Conservation (phyloP, 2,113 vertebrate genomes). For the Cricetomys ansorgei region DNA sequence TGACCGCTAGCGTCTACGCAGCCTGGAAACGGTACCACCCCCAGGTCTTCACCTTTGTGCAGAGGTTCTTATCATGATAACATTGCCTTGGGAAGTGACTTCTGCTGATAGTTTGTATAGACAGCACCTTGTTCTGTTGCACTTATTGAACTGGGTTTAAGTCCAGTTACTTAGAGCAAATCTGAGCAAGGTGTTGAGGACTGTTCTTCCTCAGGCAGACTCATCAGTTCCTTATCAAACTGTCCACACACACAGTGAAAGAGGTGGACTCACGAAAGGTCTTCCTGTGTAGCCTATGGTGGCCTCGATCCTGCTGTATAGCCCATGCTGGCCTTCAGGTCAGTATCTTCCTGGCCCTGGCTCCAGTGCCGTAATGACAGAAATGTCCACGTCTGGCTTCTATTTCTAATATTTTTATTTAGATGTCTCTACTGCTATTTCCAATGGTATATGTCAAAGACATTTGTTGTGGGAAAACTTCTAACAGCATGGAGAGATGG, state of each 20-base stretch:
- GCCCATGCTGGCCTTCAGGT: neutral
- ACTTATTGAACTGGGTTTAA: neutral
- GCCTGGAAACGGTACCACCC: neutral
- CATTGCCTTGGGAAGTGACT: neutral
- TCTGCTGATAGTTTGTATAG: too few relatives aligned
- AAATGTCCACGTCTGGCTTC: neutral
- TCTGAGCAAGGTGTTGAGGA: neutral
- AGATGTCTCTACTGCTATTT: neutral
- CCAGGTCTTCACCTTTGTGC: neutral
- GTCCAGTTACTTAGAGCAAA: neutral
- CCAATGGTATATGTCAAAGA: neutral
- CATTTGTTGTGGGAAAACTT: constrained; percentile 1
- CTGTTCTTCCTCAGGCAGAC: neutral
- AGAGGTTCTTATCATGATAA: neutral
- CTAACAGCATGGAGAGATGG: neutral
- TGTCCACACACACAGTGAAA: neutral
- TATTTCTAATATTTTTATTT: constrained; percentile 36
- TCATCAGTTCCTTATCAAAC: neutral
- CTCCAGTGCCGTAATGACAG: neutral
- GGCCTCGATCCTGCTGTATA: neutral
- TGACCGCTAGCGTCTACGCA: neutral
- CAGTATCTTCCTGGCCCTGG: too few relatives aligned
- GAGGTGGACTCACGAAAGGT: neutral
- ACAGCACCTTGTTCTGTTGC: neutral
- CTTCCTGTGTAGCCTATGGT: neutral